Evolutionary conservation across 2,888 invertebrate genomes (phyloP), one percentile per base, ranked within the genome.

Genomic region (Drosophila histrio): DNA sequence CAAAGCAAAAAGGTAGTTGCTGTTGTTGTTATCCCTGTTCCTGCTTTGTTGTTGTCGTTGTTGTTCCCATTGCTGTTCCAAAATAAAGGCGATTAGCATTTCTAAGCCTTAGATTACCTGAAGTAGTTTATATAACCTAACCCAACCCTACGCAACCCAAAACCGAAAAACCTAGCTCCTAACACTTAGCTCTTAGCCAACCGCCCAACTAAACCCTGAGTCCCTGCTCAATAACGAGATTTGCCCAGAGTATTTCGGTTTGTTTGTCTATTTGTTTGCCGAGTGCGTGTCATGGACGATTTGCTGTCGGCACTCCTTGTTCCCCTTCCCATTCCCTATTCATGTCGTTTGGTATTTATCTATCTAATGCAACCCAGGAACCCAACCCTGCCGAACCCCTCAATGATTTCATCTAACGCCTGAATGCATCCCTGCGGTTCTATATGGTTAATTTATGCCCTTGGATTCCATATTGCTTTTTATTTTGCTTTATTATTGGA

Each of bases 21-120:
- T 50, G 30, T 44, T 34, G 46, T 13, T 17, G 13, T 9, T 54
- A 15, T 21, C 19, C 60, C 63, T 50, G 21, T 22, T 38, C 13
- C 62, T 57, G 53, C 57, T 32, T 19, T 50, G 26, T 26, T 41
- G 43, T 52, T 39, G 3, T 13, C 15, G 34, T 49, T 43, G 47
- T 60, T 63, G 75, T 69, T 36, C 58, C 57, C n/a, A 19, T 57
- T 32, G 57, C 38, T 64, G 34, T 52, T 36, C 66, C 57, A 56
- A 74, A 87, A 88, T 88, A 88, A 88, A 83, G 82, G 83, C 88
- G 84, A 84, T 84, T 84, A 84, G 84, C 84, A 84, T 88, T 84
- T 84, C 87, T 87, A 84, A 84, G 84, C 84, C 87, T 75, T 83
- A 88, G 84, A 84, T 84, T 84, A 84, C 84, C 88, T 88, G 88